Percentiles rank a stretch among this genome's conserved stretches.
Conservation (phyloP, 1,140 invertebrate species). For the Eupeodes corollae region DNA sequence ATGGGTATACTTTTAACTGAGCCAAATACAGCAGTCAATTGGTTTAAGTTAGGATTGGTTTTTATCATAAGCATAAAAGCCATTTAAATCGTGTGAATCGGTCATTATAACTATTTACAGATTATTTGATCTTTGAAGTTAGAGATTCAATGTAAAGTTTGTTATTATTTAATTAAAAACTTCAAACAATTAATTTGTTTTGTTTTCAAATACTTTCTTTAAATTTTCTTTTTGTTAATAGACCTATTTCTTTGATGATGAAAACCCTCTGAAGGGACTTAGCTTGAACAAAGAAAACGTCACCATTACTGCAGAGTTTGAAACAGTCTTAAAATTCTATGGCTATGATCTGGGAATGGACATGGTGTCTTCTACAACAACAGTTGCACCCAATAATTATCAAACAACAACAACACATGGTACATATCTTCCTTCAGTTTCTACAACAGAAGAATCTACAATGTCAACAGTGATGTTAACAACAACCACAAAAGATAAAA, state of each 20-base stretch:
- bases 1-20: too few species aligned
- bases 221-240: slow-evolving; percentile 35
- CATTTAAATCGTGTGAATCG: too few species aligned
- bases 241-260: slow-evolving; percentile 68
- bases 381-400: slow-evolving; percentile 12
- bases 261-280: slow-evolving; percentile 65
- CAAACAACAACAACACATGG: neutral
- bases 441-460: slow-evolving; percentile 8
- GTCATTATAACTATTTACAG: too few species aligned
- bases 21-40: too few species aligned
- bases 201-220: neutral
- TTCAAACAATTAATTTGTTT: too few species aligned
- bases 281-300: slow-evolving; percentile 65
- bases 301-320: slow-evolving; percentile 54
- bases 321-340: slow-evolving; percentile 59
- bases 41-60: too few species aligned
- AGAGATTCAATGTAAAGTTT: too few species aligned
- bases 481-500: slow-evolving; percentile 10
- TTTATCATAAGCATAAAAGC: too few species aligned
- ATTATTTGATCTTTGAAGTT: too few species aligned
- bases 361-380: slow-evolving; percentile 20
- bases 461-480: slow-evolving; percentile 17
- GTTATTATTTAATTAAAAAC: too few species aligned
- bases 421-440: neutral
- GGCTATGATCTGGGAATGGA: slow-evolving; percentile 54